Conservation (phyloP, 2,113 vertebrate species). For the Sinocyclocheilus rhinocerous region DNA sequence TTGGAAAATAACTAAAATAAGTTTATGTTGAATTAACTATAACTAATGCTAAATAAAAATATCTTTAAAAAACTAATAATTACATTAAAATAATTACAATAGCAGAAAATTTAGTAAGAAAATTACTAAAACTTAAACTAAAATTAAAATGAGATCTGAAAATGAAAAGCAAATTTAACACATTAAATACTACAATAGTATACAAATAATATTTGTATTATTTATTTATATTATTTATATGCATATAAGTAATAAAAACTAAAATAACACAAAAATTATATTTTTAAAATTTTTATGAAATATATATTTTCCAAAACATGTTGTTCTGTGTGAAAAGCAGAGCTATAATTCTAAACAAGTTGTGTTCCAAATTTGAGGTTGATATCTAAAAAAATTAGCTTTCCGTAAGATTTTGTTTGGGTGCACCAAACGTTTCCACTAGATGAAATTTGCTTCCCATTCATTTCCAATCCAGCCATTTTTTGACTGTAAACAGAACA, state of each 20-base stretch:
- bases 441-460: not conserved
- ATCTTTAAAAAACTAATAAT: not conserved
- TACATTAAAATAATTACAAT: not conserved
- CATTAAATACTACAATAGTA: not conserved
- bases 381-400: not conserved
- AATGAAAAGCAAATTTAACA: not conserved
- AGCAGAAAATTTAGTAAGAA: not conserved
- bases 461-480: not conserved
- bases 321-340: too few relatives aligned
- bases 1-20: not conserved
- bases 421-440: not conserved
- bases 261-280: not conserved
- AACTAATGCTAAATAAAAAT: not conserved
- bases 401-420: not conserved
- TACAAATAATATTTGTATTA: not conserved
- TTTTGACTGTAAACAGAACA: too few relatives aligned
- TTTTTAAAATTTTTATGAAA: too few relatives aligned
- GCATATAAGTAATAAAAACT: not conserved
- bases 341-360: too few relatives aligned
- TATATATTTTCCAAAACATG: too few relatives aligned
- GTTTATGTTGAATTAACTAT: not conserved
- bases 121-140: not conserved
- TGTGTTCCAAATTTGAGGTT: too few relatives aligned
- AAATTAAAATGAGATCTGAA: not conserved
- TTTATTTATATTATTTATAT: not conserved